Evolutionary conservation across 1,140 invertebrate species (phyloP), one percentile per base, ranked within the genome.

Genomic region (Halesus radiatus): DNA sequence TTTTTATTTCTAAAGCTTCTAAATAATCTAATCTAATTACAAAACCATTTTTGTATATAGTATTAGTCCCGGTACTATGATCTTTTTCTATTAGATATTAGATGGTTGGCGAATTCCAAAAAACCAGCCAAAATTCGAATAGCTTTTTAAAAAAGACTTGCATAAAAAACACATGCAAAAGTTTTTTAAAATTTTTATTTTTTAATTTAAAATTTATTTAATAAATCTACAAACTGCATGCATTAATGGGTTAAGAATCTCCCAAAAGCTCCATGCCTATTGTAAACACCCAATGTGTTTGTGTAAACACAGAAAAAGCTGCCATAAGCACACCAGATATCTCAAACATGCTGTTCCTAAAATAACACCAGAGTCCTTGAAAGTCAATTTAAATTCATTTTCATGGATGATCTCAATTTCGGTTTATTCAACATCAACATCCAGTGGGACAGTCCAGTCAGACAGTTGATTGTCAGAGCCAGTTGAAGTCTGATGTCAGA

Each of bases 361-460:
- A 70, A 70, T 70, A 70, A 80, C 62, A 76, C 56, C 7, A 22
- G n/a, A 15, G 79, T 76, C 79, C 79, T 80, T 80, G 72, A 68
- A 68, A 70, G 53, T 60, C 60, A 80, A 80, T 80, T 80, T 76
- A 64, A 54, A 37, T 76, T 32, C 45, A 29, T 68, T 75, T 80
- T 80, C 76, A 68, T 68, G 64, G 64, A 68, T 68, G 64, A 68
- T 68, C 64, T 68, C 64, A 68, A 22, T 68, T 29, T 5, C 26
- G 26, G 26, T 29, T 37, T 6, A 37, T 37, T 37, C 32, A 37
- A 37, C 32, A 37, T 37, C 7, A 37, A 37, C 32, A 37, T 37
- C 32, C 32, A 37, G 32, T 26, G 58, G 22, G n/a, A 15, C 58
- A 23, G 58, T 15, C 58, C 58, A 20, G 58, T 20, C 58, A 22